A percentile compares a stretch with the other conserved stretches of the same genome.
These are phyloP conservation scores for Hippocampus abdominalis DNA, from an alignment of 2,113 vertebrate genomes.

Conservation along the genomic window DNA sequence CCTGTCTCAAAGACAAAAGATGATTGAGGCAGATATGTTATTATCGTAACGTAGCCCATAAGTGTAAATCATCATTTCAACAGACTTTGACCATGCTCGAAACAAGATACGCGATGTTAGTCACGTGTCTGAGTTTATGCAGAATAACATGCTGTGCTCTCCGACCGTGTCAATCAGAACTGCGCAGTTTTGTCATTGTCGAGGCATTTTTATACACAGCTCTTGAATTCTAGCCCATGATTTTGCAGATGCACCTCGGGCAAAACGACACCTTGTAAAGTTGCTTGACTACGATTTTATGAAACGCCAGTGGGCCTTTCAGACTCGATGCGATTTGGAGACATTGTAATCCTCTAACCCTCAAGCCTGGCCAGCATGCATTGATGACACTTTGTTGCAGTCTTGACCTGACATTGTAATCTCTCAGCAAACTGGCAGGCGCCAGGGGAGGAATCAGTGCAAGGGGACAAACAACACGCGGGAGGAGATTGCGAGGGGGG, in stretches of 20 bases:
- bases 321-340: constrained; percentile 30
- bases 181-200: neutral
- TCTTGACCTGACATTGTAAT: constrained; percentile 63
- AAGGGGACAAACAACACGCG: constrained; percentile 24
- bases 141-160: neutral
- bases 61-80: neutral
- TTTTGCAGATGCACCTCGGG: no score
- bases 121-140: neutral
- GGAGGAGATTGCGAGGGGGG: neutral
- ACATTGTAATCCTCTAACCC: constrained; percentile 20
- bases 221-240: neutral
- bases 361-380: constrained; percentile 40
- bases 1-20: no score
- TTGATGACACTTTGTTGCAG: constrained; percentile 46
- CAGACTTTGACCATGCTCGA: neutral
- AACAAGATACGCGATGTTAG: neutral
- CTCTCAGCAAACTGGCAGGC: constrained; percentile 64
- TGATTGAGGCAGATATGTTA: no score
- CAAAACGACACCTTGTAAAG: neutral
- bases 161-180: neutral
- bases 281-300: neutral
- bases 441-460: constrained; percentile 52
- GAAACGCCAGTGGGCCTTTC: neutral
- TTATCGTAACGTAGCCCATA: no score
- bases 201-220: neutral